A percentile compares a stretch with the other conserved stretches of the same genome.
Evolutionary conservation across 2,113 vertebrate species (phyloP).

Genomic region (Protobothrops mucrosquamatus): DNA sequence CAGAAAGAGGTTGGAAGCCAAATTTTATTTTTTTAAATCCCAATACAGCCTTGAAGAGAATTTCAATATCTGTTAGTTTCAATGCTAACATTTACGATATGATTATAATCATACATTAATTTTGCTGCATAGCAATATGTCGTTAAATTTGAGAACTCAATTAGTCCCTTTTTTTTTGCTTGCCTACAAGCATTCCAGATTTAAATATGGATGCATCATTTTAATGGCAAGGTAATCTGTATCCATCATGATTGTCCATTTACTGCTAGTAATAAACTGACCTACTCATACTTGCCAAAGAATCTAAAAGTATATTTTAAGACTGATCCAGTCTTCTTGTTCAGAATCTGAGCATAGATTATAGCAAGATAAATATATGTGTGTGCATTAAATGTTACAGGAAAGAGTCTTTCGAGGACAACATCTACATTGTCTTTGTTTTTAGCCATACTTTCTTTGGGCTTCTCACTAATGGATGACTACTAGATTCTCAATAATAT

Average conservation of each 20-base stretch:
- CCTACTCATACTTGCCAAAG: neutral
- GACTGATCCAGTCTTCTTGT: neutral
- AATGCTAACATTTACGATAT: neutral
- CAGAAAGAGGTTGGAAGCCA: neutral
- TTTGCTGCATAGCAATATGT: neutral
- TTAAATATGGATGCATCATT: neutral
- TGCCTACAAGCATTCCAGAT: neutral
- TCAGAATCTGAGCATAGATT: neutral
- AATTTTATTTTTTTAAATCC: neutral
- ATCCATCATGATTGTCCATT: neutral
- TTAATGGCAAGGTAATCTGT: neutral
- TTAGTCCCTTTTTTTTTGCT: neutral
- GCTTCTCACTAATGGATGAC: slow-evolving; percentile 33
- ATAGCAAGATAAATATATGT: neutral
- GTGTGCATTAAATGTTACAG: neutral
- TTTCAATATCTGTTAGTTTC: neutral
- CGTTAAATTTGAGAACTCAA: neutral
- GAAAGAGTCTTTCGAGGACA: neutral
- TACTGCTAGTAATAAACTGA: neutral
- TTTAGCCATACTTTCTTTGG: neutral
- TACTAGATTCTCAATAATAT: slow-evolving; percentile 34
- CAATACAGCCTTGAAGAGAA: neutral
- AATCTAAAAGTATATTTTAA: neutral
- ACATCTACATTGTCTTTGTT: neutral
- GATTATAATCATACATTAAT: neutral